Conservation (phyloP, 2,797 vertebrate species). For the Tapirus indicus region DNA sequence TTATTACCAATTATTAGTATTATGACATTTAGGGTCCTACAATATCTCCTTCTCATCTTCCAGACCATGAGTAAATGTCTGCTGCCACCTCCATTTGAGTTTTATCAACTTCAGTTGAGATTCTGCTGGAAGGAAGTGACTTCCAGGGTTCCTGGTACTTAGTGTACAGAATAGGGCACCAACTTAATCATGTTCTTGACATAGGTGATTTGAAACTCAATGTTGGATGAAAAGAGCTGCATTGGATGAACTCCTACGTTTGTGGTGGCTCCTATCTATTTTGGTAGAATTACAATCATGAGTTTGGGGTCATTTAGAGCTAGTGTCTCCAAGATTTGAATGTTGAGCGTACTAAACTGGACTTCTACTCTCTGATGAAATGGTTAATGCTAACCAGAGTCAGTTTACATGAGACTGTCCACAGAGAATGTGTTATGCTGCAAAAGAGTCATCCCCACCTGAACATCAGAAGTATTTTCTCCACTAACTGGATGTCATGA, state of each 20-base stretch:
- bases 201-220: background rate
- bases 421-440: background rate
- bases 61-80: background rate
- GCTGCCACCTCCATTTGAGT: background rate
- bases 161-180: background rate
- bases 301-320: background rate
- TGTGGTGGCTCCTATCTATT: background rate
- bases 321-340: background rate
- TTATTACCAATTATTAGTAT: background rate
- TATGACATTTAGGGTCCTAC: background rate
- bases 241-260: background rate
- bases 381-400: background rate
- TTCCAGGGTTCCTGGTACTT: background rate
- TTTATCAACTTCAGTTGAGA: background rate
- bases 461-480: background rate
- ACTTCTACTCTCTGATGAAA: background rate
- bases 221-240: background rate
- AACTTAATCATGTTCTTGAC: background rate
- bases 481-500: background rate
- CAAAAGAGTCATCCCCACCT: background rate
- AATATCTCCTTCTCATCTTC: background rate
- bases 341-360: background rate
- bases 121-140: background rate
- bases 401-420: background rate
- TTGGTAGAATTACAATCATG: background rate